Conservation (phyloP, 2,797 vertebrate species). For the Lepilemur ruficaudatus region DNA sequence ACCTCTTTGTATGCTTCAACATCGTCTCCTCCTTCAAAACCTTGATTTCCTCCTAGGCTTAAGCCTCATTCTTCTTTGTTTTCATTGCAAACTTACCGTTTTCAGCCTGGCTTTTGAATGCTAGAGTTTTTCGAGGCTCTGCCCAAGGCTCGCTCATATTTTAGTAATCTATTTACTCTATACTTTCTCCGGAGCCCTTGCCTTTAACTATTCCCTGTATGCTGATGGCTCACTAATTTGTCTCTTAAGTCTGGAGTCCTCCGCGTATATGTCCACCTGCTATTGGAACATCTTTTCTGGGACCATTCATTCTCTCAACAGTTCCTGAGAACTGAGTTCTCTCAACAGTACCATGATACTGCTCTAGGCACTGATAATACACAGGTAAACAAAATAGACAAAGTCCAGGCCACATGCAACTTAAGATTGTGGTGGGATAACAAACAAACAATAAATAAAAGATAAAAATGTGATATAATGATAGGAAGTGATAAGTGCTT, state of each 20-base stretch:
- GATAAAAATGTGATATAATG: background rate
- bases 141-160: background rate
- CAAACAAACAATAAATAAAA: background rate
- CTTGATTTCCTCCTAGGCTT: background rate
- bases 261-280: background rate
- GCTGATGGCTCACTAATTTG: background rate
- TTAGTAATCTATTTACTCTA: background rate
- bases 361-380: background rate
- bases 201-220: background rate
- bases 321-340: background rate
- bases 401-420: background rate
- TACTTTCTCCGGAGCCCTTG: background rate
- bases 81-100: background rate
- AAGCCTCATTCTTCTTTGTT: background rate
- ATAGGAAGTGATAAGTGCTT: background rate
- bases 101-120: background rate
- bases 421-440: background rate
- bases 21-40: background rate
- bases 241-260: background rate
- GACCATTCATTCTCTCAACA: background rate
- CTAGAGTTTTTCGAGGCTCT: background rate
- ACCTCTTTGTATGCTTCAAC: background rate
- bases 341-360: background rate
- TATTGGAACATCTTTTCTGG: background rate
- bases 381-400: background rate